Percentiles rank a stretch among this genome's conserved stretches.
phyloP scores from a whole-genome alignment of 1,140 invertebrate species.

The Drosophila serrata region DNA sequence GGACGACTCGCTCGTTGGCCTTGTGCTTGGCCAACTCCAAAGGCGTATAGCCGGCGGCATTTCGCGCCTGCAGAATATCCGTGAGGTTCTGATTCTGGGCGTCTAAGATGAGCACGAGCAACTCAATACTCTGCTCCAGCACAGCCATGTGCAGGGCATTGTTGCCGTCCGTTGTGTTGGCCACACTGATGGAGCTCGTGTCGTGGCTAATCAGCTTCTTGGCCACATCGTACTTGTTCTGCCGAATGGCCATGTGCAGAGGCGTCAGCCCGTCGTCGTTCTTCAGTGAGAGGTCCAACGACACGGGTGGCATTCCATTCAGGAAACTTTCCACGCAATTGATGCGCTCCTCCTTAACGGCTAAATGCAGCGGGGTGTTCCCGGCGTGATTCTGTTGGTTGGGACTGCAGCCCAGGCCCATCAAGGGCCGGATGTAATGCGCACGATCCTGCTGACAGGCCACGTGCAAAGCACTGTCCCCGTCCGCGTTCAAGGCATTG shows the following conservation, averaged over 20 bases:
- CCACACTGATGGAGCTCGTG: constrained; percentile 85
- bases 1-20: constrained; percentile 49
- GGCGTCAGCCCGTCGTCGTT: constrained; percentile 86
- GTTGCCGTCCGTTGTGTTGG: constrained; percentile 86
- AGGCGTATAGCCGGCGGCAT: constrained; percentile 68
- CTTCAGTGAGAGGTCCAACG: constrained; percentile 70
- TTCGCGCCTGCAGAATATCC: constrained; percentile 60
- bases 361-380: constrained; percentile 86
- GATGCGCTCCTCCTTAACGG: constrained; percentile 84
- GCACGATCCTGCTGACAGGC: constrained; percentile 86
- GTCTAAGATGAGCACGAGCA: constrained; percentile 86
- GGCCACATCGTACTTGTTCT: constrained; percentile 86
- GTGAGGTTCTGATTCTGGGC: constrained; percentile 53
- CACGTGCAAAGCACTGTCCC: constrained; percentile 86
- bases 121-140: constrained; percentile 77
- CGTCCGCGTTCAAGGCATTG: constrained; percentile 63
- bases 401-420: constrained; percentile 86
- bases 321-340: constrained; percentile 74
- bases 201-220: constrained; percentile 85
- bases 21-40: constrained; percentile 61
- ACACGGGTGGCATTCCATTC: constrained; percentile 35
- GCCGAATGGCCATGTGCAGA: constrained; percentile 86
- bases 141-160: constrained; percentile 88
- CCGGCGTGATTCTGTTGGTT: constrained; percentile 86
- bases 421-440: constrained; percentile 73